These are phyloP conservation scores for Pampusana beccarii DNA, from an alignment of 2,113 vertebrate genomes.

Conservation along the genomic window DNA sequence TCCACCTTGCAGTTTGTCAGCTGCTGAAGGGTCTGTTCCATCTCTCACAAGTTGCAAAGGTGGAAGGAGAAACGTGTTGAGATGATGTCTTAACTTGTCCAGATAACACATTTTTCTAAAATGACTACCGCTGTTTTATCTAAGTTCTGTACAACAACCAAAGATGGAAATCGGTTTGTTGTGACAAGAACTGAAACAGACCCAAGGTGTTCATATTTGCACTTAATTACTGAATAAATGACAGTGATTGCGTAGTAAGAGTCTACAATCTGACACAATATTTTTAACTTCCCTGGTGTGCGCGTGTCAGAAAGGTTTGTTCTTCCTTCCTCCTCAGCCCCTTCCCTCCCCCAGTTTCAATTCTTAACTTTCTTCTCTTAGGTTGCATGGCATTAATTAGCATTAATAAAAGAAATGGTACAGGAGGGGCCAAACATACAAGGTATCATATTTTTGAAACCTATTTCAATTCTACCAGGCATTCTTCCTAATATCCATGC, in stretches of 20 bases:
- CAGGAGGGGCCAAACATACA: neutral
- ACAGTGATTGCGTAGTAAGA: neutral
- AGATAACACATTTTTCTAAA: slow-evolving; percentile 16
- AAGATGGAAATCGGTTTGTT: neutral
- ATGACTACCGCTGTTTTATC: neutral
- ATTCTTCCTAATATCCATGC: neutral
- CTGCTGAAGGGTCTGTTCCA: neutral
- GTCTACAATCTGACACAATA: neutral
- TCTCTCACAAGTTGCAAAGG: neutral
- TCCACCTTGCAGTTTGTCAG: neutral
- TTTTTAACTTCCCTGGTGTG: neutral
- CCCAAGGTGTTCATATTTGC: neutral
- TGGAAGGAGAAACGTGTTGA: neutral
- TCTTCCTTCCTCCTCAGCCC: neutral
- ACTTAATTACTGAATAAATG: slow-evolving; percentile 2
- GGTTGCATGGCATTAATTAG: neutral
- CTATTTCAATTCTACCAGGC: neutral
- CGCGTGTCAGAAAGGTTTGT: neutral
- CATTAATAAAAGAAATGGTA: neutral
- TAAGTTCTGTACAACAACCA: neutral
- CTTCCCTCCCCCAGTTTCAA: neutral
- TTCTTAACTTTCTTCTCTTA: neutral
- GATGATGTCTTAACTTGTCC: neutral
- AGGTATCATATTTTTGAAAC: neutral
- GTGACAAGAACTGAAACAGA: neutral